A percentile compares a stretch with the other conserved stretches of the same genome.
Evolutionary conservation across 2,113 vertebrate genomes (phyloP).

Genomic region (Cettia cetti): DNA sequence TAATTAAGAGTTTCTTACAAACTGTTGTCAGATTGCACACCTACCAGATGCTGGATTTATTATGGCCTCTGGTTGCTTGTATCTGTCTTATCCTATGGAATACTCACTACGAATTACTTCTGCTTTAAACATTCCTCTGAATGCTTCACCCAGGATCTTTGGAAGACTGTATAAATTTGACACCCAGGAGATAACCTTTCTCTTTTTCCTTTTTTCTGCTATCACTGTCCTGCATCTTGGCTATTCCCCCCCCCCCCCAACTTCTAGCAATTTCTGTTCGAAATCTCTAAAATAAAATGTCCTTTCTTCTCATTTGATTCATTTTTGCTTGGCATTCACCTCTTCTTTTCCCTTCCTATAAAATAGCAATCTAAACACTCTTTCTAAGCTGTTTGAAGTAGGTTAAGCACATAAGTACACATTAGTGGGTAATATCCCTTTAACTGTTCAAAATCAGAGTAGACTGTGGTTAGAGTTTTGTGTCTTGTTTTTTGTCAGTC

Average conservation of each 20-base stretch:
- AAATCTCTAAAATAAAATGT: conserved; percentile 15
- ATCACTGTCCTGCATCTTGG: neutral
- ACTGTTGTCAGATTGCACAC: neutral
- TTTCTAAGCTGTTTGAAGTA: neutral
- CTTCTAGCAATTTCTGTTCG: neutral
- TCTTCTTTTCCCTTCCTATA: neutral
- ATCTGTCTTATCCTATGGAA: neutral
- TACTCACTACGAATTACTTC: neutral
- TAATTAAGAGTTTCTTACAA: neutral
- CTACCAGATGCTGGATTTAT: neutral
- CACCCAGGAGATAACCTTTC: neutral
- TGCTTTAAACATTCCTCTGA: conserved; percentile 1
- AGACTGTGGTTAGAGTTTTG: neutral
- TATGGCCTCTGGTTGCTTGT: neutral
- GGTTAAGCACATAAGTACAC: neutral
- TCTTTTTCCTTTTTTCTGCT: conserved; percentile 2
- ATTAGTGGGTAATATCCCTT: neutral
- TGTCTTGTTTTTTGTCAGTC: conserved; percentile 24
- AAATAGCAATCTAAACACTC: neutral
- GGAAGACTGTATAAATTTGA: neutral
- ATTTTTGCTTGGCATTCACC: neutral
- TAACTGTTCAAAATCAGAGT: neutral
- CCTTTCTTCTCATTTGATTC: neutral
- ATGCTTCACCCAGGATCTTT: neutral
- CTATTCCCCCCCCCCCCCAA: neutral